phyloP scores from a whole-genome alignment of 1,140 invertebrate species.

The Euura lappo region DNA sequence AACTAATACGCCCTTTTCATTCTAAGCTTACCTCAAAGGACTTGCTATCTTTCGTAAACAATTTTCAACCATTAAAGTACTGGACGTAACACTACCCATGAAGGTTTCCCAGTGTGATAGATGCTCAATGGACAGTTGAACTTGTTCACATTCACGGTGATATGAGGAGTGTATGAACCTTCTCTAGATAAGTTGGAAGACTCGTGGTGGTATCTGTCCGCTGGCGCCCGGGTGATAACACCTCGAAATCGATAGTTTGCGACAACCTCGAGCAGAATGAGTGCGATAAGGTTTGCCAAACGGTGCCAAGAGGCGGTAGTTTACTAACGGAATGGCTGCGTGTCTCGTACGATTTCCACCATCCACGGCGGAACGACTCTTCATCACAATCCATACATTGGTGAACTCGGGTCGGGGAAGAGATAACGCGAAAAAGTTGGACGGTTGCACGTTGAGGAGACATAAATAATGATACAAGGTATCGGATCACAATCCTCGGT shows the following conservation, averaged over 20 bases:
- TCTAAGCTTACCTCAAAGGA: too few species aligned
- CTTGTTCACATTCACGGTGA: too few species aligned
- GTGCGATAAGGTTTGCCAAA: neutral
- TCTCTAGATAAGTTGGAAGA: neutral
- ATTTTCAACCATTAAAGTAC: too few species aligned
- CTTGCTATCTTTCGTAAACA: too few species aligned
- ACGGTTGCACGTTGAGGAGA: too few species aligned
- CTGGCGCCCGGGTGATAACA: neutral
- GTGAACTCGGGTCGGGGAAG: neutral
- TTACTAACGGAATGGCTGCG: neutral
- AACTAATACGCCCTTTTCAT: too few species aligned
- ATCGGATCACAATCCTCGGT: neutral
- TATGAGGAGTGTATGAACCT: too few species aligned
- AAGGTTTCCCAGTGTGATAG: too few species aligned
- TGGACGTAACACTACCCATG: too few species aligned
- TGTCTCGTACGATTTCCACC: neutral
- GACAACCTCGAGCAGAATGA: constrained; percentile 6
- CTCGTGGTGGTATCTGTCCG: neutral
- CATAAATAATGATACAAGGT: neutral
- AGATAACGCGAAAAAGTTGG: neutral
- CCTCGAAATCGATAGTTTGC: neutral
- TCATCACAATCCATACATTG: neutral
- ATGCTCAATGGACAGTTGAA: too few species aligned
- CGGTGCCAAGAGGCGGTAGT: constrained; percentile 4
- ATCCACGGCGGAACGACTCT: neutral